Conservation (phyloP, 2,888 invertebrate species). For the Amblyjoppa proteus region DNA sequence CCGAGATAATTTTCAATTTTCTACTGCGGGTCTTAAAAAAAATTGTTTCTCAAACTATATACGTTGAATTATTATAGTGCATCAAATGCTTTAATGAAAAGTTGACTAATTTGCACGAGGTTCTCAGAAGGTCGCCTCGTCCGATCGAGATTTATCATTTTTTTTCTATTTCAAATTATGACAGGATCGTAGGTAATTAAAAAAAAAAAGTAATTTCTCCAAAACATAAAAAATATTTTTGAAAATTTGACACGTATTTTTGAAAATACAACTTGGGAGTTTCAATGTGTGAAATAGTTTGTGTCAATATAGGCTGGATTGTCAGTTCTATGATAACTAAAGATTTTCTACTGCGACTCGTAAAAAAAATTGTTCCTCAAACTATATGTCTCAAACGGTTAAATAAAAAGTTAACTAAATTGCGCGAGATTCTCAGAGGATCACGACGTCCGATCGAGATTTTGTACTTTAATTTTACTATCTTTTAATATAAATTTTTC, state of each 20-base stretch:
- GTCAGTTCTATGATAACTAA: no score
- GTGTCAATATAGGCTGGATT: no score
- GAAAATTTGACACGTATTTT: not conserved
- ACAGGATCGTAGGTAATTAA: no score
- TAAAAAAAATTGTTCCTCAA: not conserved
- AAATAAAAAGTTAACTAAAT: not conserved
- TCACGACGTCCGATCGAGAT: not conserved
- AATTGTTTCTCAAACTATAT: not conserved
- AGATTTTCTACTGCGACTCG: not conserved
- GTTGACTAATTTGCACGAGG: not conserved
- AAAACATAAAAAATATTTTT: not conserved
- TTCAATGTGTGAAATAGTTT: no score
- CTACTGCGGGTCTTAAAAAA: not conserved
- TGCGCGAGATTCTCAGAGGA: not conserved
- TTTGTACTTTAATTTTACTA: no score
- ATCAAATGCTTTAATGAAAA: not conserved
- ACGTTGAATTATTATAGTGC: no score
- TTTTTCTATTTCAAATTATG: no score
- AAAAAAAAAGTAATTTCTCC: not conserved
- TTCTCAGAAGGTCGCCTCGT: not conserved
- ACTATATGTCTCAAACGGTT: not conserved
- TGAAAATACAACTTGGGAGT: not conserved
- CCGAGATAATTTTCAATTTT: no score
- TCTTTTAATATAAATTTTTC: not conserved
- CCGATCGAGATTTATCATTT: not conserved